Base-by-base conservation (phyloP, 92 coral and sea anemone genomes). In the Siderastrea siderea region DNA sequence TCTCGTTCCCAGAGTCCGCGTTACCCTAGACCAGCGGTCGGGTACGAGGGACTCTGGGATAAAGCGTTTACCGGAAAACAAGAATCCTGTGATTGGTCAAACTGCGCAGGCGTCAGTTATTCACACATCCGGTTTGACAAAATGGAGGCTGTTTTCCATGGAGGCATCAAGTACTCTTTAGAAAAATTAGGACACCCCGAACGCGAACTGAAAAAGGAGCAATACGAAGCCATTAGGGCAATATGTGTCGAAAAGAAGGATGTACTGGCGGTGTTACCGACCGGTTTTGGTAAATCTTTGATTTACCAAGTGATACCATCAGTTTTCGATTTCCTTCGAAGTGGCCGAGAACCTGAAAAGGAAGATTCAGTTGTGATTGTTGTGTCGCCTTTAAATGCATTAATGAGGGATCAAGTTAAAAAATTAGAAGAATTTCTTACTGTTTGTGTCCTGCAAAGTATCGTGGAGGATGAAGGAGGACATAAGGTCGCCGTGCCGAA, bases 71-170 rank as follows among this genome's bases (percentile, higher is more conserved):
- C 38, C 17, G 19, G 26, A 71, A 13, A 50, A 71, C 58, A 71
- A 15, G 75, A 71, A 46, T 71, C 75, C 10, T 71, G 75, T 71
- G n/a, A 48, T 71, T 2, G 75, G 19, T 47, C n/a, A 54, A 14
- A 71, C 75, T 48, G 57, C 43, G 75, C 75, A 71, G 58, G 75
- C 75, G 19, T 16, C 7, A 47, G 55, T 26, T 26, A 26, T 26
- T 26, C 38, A 26, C 38, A 26, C 38, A 26, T 26, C 38, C 75
- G 54, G 10, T 17, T 71, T 71, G 17, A 48, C 54, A 71, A 71
- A 71, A 71, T 71, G 75, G 54, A 54, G 75, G 14, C 75, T 60
- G 15, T 15, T 15, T 60, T 60, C n/a, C 65, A 60, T n/a, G 65
- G 11, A 4, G 65, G 5, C 5, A 60, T 60, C 1, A 11, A 60